phyloP scores from a whole-genome alignment of 2,113 vertebrate genomes.

The Elephantulus edwardii region DNA sequence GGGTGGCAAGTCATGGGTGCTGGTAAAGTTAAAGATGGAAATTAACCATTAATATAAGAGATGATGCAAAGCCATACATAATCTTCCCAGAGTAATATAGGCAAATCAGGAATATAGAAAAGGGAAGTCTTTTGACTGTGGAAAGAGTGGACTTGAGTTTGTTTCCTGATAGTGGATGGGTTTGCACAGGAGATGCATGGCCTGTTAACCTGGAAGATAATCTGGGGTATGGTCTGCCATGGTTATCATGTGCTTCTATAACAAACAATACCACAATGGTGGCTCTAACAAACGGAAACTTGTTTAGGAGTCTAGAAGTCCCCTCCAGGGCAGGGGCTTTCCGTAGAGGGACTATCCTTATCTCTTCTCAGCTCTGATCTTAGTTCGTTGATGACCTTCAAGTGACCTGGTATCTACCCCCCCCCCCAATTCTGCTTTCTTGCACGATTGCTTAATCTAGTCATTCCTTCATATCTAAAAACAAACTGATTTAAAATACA shows the following conservation, averaged over 20 bases:
- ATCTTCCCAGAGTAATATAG: neutral
- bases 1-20: neutral
- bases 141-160: neutral
- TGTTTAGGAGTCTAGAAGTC: too few relatives aligned
- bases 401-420: too few relatives aligned
- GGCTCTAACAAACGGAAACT: too few relatives aligned
- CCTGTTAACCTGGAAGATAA: neutral
- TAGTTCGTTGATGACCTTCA: too few relatives aligned
- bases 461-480: neutral
- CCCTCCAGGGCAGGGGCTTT: too few relatives aligned
- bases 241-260: too few relatives aligned
- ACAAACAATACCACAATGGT: too few relatives aligned
- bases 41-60: neutral
- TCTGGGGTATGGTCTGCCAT: neutral
- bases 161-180: neutral
- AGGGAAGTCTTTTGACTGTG: neutral
- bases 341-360: too few relatives aligned
- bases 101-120: neutral
- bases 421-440: too few relatives aligned
- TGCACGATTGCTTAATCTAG: too few relatives aligned
- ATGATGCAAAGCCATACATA: neutral
- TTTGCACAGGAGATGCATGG: neutral
- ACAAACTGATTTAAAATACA: neutral
- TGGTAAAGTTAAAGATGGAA: neutral
- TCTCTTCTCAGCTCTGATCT: too few relatives aligned